Base-by-base conservation (phyloP, 2,888 invertebrate species). In the Dryobotodes eremita region DNA sequence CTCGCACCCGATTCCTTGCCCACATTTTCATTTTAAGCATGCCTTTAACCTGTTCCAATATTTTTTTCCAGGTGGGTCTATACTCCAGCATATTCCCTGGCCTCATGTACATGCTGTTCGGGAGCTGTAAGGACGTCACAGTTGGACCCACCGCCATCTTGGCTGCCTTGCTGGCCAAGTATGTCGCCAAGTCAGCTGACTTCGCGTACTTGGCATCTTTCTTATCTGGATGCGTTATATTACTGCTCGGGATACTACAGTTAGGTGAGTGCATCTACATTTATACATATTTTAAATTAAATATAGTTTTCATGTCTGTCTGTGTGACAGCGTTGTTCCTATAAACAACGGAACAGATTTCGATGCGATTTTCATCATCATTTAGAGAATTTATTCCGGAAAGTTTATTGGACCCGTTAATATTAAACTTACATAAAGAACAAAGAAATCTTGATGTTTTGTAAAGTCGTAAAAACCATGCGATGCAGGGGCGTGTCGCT, bases 21-120 rank as follows among this genome's bases (percentile, higher is more conserved):
- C 50, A 15, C n/a, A 46, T 46, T 46, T 46, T 10, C 46, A 46
- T 46, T 46, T 46, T 10, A 46, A 46, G 10, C 46, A n/a, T 20
- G 13, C 26, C 17, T 64, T 26, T 42, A 62, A 36, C 8, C 5
- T 31, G 0, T 48, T 53, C 17, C 5, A 26, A 20, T 61, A 0
- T 15, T 46, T n/a, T 42, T 42, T 91, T 91, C 20, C 93, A 96
- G 98, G 98, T 99, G 93, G 99, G 99, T 0, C 96, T 99, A 0
- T 99, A 99, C 95, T 99, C 99, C 0, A 98, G 99, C 36, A 99
- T 99, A 94, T 98, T 99, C 97, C 99, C 99, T 0, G 98, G 99
- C 85, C 98, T 99, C 91, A 97, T 99, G 23, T 99, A 99, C 94
- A 98, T 98, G 74, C 92, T 99, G 62, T 98, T 99, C 89, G 99